Evolutionary conservation across 2,113 vertebrate genomes (phyloP).

Genomic region (Thalassoma bifasciatum): DNA sequence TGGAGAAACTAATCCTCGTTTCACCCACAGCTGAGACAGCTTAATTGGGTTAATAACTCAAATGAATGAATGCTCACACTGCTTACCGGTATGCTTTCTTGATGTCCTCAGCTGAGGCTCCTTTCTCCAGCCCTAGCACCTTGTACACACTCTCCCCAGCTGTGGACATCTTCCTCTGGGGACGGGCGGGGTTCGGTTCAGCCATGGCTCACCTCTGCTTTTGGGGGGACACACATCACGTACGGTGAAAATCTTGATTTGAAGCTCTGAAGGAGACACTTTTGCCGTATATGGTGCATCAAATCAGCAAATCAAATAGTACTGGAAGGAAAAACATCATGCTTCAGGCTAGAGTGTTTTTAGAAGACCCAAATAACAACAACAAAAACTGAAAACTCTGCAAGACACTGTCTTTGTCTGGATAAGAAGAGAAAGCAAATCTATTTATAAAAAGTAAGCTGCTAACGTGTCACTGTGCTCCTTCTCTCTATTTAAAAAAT

Average conservation of each 20-base stretch:
- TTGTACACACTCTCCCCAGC: constrained; percentile 89
- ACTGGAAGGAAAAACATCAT: no score
- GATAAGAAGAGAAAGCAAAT: no score
- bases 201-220: constrained; percentile 85
- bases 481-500: no score
- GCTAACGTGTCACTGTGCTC: no score
- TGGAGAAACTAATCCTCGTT: constrained; percentile 6
- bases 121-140: constrained; percentile 90
- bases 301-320: no score
- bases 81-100: constrained; percentile 93
- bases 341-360: neutral
- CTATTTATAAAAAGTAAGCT: no score
- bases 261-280: neutral
- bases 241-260: neutral
- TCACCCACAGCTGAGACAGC: neutral
- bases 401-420: no score
- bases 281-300: neutral
- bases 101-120: constrained; percentile 89
- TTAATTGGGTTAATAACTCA: neutral
- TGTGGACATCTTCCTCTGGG: constrained; percentile 88
- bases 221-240: neutral
- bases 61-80: neutral
- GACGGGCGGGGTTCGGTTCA: constrained; percentile 78
- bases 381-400: no score
- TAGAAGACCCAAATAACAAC: neutral